Conservation (phyloP, 92 coral and sea anemone genomes). For the Phenganax marumi region DNA sequence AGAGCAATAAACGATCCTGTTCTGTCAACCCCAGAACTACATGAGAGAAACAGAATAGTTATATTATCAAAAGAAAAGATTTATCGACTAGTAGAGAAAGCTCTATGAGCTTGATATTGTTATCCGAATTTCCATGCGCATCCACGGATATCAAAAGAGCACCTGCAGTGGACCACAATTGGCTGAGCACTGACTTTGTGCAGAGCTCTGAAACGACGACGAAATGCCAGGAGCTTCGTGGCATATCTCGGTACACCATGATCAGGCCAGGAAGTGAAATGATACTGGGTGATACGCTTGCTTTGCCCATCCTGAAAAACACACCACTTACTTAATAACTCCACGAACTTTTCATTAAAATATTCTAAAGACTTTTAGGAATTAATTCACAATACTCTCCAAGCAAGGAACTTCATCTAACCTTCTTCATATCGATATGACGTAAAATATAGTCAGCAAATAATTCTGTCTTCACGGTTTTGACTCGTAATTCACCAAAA, state of each 20-base stretch:
- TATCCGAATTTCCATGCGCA: too few relatives aligned
- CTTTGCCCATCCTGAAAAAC: conserved; percentile 6
- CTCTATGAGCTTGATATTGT: too few relatives aligned
- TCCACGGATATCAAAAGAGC: not conserved
- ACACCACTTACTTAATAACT: too few relatives aligned
- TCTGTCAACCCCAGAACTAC: conserved; percentile 75
- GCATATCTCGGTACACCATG: conserved; percentile 74
- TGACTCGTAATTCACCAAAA: conserved; percentile 55
- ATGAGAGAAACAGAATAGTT: not conserved
- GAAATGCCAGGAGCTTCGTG: conserved; percentile 77
- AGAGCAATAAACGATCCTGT: conserved; percentile 67
- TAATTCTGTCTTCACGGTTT: conserved; percentile 44
- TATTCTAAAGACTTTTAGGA: too few relatives aligned
- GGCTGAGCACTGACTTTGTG: conserved; percentile 76
- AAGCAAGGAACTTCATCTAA: too few relatives aligned
- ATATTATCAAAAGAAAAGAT: not conserved
- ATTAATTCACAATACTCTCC: too few relatives aligned
- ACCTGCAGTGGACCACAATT: conserved; percentile 86
- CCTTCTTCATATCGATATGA: conserved; percentile 25
- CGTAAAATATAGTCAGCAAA: conserved; percentile 62
- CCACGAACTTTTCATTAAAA: too few relatives aligned
- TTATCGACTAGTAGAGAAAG: too few relatives aligned
- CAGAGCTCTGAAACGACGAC: conserved; percentile 65
- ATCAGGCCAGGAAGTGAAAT: conserved; percentile 63
- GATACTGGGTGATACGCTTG: conserved; percentile 46